Evolutionary conservation across 2,113 vertebrate species (phyloP), one percentile per base, ranked within the genome.

Genomic region (Triplophysa dalaica): DNA sequence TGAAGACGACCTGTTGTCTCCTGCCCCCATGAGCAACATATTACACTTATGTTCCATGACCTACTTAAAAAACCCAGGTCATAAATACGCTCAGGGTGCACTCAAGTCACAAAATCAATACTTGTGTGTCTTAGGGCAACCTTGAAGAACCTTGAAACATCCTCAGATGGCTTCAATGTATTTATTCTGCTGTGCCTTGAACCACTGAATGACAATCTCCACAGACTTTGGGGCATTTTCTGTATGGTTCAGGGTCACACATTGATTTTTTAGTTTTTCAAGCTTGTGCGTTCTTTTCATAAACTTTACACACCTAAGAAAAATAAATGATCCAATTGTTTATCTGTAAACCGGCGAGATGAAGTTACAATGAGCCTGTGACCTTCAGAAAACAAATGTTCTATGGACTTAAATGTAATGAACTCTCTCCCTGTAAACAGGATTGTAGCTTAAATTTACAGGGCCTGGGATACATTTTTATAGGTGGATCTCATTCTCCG

Each of bases 271-370:
- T 38, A 4, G 60, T 63, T 75, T 84, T 89, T 64, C 61, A 86
- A 60, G 62, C 52, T 79, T 90, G 4, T 52, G n/a, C 41, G 58
- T 87, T 61, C 66, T 83, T 82, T 84, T 87, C 90, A 88, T 84
- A 76, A 83, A 86, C 84, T 91, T 80, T 85, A 87, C 77, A 80
- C 65, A 82, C 85, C 84, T 83, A 85, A 87, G 56, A 50, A 84
- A 88, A 91, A 88, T 92, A 92, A 93, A 92, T 91, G 87, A 91
- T 87, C 74, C 85, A 87, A 89, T 92, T 91, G 87, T 94, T 96
- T 91, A 93, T 90, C 89, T 88, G 91, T 92, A 92, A 93, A 92
- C 82, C 91, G 87, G 86, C 69, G 81, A 38, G 88, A 89, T 89
- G 87, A 90, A 89, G 11, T 90, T 79, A 86, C 84, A 87, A 90